Evolutionary conservation across 2,113 vertebrate species (phyloP).

Genomic region (Calyptommatus sinebrachiatus): DNA sequence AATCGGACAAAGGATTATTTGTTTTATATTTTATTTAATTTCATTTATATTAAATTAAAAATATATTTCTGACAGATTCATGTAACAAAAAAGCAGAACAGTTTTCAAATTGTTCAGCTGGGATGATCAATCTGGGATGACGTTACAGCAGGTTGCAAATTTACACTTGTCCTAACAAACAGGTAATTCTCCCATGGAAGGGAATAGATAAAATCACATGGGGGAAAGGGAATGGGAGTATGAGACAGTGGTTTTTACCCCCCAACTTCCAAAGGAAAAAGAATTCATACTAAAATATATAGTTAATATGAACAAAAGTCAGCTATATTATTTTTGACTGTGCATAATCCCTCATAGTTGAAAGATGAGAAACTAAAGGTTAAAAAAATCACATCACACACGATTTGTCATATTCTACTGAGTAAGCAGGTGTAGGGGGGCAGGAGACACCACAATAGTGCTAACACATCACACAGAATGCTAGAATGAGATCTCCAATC

Average conservation of each 20-base stretch:
- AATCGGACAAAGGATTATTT: constrained; percentile 34
- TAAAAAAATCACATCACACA: constrained; percentile 73
- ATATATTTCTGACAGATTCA: constrained; percentile 99
- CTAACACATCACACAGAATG: constrained; percentile 79
- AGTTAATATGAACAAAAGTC: constrained; percentile 75
- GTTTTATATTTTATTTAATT: constrained; percentile 95
- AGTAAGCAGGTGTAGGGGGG: constrained; percentile 81
- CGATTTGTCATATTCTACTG: constrained; percentile 77
- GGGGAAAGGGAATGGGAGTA: background rate
- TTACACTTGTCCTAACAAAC: constrained; percentile 70
- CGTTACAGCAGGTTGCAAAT: constrained; percentile 66
- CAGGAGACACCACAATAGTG: constrained; percentile 83
- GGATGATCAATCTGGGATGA: constrained; percentile 73
- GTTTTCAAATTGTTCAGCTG: constrained; percentile 88
- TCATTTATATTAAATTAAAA: constrained; percentile 99
- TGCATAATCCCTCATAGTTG: constrained; percentile 74
- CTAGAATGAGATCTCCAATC: constrained; percentile 68
- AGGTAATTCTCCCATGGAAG: constrained; percentile 67
- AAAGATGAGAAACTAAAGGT: constrained; percentile 69
- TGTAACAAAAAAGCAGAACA: constrained; percentile 99
- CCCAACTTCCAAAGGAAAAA: constrained; percentile 67
- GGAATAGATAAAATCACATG: constrained; percentile 56
- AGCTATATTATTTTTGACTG: constrained; percentile 73
- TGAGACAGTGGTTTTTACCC: constrained; percentile 62
- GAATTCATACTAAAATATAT: constrained; percentile 77